phyloP scores from a whole-genome alignment of 2,113 vertebrate genomes.

The Rhipidura dahli region DNA sequence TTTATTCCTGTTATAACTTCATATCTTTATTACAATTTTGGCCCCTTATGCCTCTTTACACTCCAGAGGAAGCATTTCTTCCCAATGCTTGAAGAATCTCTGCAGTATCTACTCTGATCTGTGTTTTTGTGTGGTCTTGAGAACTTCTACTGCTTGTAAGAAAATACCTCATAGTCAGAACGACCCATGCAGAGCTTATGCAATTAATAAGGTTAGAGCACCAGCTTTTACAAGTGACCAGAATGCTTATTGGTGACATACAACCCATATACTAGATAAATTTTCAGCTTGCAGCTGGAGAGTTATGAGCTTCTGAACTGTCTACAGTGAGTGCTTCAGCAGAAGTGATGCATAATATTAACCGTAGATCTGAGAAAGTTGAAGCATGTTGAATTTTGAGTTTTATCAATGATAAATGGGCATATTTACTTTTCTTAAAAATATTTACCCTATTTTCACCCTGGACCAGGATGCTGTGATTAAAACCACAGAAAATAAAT shows the following conservation, averaged over 20 bases:
- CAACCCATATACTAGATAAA: not conserved
- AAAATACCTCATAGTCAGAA: not conserved
- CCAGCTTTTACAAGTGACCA: not conserved
- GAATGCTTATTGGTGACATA: not conserved
- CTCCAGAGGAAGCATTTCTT: constrained; percentile 28
- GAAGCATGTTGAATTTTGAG: not conserved
- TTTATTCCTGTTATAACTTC: constrained; percentile 58
- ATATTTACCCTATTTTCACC: not conserved
- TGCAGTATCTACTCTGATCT: not conserved
- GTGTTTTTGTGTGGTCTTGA: not conserved
- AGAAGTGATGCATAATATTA: not conserved
- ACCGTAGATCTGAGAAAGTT: not conserved
- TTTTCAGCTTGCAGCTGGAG: not conserved
- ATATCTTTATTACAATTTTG: constrained; percentile 55
- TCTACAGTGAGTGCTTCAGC: not conserved
- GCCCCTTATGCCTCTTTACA: constrained; percentile 50
- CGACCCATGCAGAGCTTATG: not conserved
- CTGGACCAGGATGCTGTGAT: not conserved
- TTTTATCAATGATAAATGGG: not conserved
- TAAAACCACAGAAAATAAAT: not conserved
- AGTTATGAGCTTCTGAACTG: not conserved
- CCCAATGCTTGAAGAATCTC: not conserved
- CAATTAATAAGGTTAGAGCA: not conserved
- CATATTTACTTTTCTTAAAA: not conserved
- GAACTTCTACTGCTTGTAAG: not conserved